Evolutionary conservation across 2,888 invertebrate genomes (phyloP).

Genomic region (Keiferia lycopersicella): DNA sequence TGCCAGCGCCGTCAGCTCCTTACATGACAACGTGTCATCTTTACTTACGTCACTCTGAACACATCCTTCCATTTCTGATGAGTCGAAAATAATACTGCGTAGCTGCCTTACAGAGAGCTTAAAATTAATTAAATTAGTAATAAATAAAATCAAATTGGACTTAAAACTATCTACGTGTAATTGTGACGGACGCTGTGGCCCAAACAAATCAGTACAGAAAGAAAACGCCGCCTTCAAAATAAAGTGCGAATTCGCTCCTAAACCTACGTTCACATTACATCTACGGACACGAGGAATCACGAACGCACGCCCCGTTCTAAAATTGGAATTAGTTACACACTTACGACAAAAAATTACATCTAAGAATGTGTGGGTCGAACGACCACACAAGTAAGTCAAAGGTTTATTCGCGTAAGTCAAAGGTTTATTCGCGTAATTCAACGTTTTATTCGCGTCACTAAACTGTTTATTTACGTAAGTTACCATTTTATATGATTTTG

Average conservation of each 20-base stretch:
- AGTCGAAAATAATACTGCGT: conserved; percentile 54
- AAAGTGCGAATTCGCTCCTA: conserved; percentile 53
- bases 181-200: conserved; percentile 43
- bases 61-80: conserved; percentile 1
- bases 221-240: conserved; percentile 45
- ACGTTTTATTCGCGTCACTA: not conserved
- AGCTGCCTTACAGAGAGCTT: conserved; percentile 39
- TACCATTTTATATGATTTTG: not conserved
- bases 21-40: conserved; percentile 34
- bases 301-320: conserved; percentile 25
- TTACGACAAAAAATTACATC: conserved; percentile 14
- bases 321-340: conserved; percentile 13
- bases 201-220: conserved; percentile 66
- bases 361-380: conserved; percentile 26
- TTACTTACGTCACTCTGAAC: conserved; percentile 22
- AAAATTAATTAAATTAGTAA: conserved; percentile 46
- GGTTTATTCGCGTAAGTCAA: conserved; percentile 6
- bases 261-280: conserved; percentile 43
- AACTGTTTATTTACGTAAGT: not conserved
- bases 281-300: conserved; percentile 39
- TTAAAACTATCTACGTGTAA: conserved; percentile 46
- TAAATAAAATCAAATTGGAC: conserved; percentile 49
- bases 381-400: not conserved
- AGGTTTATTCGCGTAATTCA: conserved; percentile 1
- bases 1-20: not conserved